phyloP scores from a whole-genome alignment of 2,797 vertebrate species.

The Bradypus variegatus region DNA sequence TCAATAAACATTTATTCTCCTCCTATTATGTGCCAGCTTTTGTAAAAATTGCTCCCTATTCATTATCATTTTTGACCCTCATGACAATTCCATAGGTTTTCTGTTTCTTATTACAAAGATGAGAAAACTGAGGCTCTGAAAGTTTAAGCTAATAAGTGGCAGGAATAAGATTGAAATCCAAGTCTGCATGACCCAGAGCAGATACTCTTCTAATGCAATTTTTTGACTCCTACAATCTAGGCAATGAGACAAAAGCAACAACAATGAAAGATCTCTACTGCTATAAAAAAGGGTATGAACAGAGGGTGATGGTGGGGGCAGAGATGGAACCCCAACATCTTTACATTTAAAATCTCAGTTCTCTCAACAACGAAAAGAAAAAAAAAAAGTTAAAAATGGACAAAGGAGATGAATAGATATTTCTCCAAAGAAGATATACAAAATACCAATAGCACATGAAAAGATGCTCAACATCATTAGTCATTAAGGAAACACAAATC shows the following conservation, averaged over 20 bases:
- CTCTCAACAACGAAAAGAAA: no score
- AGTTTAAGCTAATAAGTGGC: neutral
- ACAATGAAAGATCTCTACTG: neutral
- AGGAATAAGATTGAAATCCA: neutral
- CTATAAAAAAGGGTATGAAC: neutral
- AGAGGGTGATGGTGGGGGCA: neutral
- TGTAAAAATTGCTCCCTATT: accelerated
- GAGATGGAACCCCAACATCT: neutral
- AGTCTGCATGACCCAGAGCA: no score
- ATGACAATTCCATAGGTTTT: accelerated
- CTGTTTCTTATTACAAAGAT: neutral
- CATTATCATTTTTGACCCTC: neutral
- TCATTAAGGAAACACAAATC: no score
- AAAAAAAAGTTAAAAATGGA: no score
- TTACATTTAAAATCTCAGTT: neutral
- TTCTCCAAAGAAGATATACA: no score
- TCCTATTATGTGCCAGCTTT: no score
- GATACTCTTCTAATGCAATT: no score
- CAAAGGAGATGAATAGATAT: no score
- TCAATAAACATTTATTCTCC: no score
- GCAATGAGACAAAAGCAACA: no score
- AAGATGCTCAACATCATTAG: no score
- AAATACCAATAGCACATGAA: no score
- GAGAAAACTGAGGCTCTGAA: neutral
- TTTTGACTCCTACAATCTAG: neutral